A percentile compares a stretch with the other conserved stretches of the same genome.
These are phyloP conservation scores for Hyles lineata DNA, from an alignment of 2,888 invertebrate genomes.

Conservation along the genomic window DNA sequence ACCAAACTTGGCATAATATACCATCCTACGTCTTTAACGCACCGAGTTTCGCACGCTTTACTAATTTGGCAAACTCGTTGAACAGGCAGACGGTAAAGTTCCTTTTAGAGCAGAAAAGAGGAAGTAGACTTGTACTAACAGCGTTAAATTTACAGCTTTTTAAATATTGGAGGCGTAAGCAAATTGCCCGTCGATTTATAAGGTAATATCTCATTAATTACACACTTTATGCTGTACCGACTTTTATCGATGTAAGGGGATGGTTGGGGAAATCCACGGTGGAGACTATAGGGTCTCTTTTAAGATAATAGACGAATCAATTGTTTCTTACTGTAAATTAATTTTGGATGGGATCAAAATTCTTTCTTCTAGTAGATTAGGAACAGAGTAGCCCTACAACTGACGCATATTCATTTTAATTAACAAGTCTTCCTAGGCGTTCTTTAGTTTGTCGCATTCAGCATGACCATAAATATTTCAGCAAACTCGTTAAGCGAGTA, in stretches of 20 bases:
- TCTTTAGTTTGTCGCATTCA: neutral
- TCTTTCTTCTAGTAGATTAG: no score
- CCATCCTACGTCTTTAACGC: neutral
- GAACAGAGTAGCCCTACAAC: no score
- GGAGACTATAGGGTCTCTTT: no score
- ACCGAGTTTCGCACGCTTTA: neutral
- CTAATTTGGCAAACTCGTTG: slow-evolving; percentile 1
- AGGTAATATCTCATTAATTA: no score
- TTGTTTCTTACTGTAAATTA: no score
- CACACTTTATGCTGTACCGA: no score
- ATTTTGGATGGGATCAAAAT: no score
- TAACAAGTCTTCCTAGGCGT: neutral
- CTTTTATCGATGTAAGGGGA: no score
- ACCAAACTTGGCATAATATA: slow-evolving; percentile 5
- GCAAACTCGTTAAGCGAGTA: neutral
- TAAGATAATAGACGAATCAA: no score
- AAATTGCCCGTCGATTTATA: neutral
- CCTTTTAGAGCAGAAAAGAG: neutral
- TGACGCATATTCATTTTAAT: neutral
- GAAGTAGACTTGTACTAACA: neutral
- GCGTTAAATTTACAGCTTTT: neutral
- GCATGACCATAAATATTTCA: neutral
- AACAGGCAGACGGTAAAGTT: neutral
- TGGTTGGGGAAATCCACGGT: no score
- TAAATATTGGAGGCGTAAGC: neutral